A percentile compares a stretch with the other conserved stretches of the same genome.
These are phyloP conservation scores for Diploscapter pachys DNA, from an alignment of 1,140 invertebrate species.

Conservation along the genomic window DNA sequence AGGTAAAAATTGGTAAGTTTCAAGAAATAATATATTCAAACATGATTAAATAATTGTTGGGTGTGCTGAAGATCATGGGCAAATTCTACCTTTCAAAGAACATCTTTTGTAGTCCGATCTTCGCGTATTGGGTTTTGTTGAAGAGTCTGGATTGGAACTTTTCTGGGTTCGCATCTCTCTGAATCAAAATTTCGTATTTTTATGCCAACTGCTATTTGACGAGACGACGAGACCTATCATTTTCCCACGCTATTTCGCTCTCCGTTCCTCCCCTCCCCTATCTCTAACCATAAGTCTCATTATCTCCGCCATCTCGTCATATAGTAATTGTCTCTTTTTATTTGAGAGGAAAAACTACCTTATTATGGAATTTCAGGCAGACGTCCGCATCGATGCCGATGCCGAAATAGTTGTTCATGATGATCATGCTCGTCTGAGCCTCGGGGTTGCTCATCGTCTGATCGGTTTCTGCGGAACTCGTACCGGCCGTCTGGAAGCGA, in stretches of 20 bases:
- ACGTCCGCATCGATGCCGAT: constrained; percentile 99
- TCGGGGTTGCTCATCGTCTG: constrained; percentile 75
- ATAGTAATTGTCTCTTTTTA: too few species aligned
- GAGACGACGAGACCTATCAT: too few species aligned
- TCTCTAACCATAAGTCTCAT: too few species aligned
- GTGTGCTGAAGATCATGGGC: too few species aligned
- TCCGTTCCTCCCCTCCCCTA: too few species aligned
- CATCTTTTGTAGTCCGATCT: constrained; percentile 96
- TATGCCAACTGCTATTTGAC: too few species aligned
- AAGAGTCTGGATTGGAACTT: constrained; percentile 86
- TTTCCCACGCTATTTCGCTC: too few species aligned
- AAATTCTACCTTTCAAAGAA: constrained; percentile 55
- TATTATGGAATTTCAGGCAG: constrained; percentile 86
- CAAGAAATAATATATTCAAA: too few species aligned
- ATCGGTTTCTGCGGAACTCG: constrained; percentile 61
- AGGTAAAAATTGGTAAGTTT: too few species aligned
- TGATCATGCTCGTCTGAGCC: constrained; percentile 94
- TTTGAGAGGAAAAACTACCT: constrained; percentile 4
- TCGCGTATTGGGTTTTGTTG: constrained; percentile 97
- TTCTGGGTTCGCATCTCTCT: constrained; percentile 89
- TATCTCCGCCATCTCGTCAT: too few species aligned
- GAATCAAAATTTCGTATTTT: too few species aligned
- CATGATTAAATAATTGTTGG: too few species aligned
- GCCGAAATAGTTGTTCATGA: constrained; percentile 99
- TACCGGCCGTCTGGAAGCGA: constrained; percentile 6